Conservation (phyloP, 2,888 invertebrate genomes). For the Nymphalis polychloros region DNA sequence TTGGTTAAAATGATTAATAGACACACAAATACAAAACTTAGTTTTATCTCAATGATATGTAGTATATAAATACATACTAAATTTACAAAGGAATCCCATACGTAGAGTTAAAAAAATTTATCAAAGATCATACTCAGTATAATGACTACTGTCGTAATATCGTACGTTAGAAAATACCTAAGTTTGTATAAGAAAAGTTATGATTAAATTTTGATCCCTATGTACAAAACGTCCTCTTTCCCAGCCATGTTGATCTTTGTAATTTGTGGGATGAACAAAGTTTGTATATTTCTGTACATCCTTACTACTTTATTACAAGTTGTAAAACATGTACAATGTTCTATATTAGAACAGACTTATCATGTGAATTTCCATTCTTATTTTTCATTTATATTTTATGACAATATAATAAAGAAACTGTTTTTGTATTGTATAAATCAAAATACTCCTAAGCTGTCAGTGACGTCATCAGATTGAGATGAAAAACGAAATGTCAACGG, state of each 20-base stretch:
- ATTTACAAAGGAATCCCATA: too few relatives aligned
- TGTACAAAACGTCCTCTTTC: conserved; percentile 9
- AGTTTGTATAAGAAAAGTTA: conserved; percentile 20
- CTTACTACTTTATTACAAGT: background rate
- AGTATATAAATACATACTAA: too few relatives aligned
- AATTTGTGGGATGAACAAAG: conserved; percentile 7
- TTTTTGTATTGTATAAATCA: background rate
- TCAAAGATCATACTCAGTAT: background rate
- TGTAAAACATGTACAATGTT: background rate
- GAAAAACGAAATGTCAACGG: background rate
- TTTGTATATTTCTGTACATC: background rate
- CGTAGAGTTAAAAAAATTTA: background rate
- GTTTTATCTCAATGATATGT: too few relatives aligned
- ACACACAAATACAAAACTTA: too few relatives aligned
- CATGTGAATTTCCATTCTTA: too few relatives aligned
- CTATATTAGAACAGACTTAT: background rate
- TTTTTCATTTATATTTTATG: background rate
- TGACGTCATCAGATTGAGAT: background rate
- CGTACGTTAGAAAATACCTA: conserved; percentile 3
- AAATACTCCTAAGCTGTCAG: background rate
- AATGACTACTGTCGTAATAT: conserved; percentile 4
- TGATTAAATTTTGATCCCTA: conserved; percentile 13
- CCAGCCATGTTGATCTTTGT: conserved; percentile 10
- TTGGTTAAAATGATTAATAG: too few relatives aligned
- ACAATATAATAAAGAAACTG: background rate